Conservation (phyloP, 2,797 vertebrate species). For the Allochrocebus solatus region DNA sequence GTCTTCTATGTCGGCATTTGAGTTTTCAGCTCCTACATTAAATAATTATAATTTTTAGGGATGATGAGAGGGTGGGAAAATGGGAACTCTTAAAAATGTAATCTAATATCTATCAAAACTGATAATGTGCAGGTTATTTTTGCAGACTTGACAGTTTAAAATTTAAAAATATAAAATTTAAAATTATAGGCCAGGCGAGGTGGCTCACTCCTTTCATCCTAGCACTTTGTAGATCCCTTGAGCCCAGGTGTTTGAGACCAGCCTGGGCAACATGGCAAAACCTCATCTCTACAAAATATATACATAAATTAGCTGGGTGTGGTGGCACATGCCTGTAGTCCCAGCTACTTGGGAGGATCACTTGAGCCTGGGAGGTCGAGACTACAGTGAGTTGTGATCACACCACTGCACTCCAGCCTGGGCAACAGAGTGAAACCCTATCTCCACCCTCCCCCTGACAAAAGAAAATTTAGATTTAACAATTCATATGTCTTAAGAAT, state of each 20-base stretch:
- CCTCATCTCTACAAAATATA: neutral
- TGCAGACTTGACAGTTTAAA: constrained; percentile 20
- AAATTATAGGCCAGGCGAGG: neutral
- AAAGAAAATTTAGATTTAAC: neutral
- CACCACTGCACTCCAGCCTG: neutral
- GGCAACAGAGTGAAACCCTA: neutral
- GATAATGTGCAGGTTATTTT: constrained; percentile 11
- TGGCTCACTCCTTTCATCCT: neutral
- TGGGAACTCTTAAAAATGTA: neutral
- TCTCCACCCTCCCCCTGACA: neutral
- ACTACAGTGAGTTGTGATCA: neutral
- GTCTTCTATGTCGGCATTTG: neutral
- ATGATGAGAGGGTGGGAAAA: neutral
- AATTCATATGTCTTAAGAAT: neutral
- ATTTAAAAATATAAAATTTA: neutral
- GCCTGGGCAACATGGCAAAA: neutral
- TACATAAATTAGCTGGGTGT: neutral
- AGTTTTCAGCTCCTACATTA: neutral
- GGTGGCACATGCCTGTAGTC: neutral
- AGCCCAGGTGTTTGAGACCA: neutral
- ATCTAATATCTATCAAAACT: neutral
- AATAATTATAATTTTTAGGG: neutral
- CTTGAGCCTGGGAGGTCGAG: neutral
- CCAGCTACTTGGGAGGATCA: neutral
- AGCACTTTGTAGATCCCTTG: neutral